phyloP scores from a whole-genome alignment of 2,888 invertebrate species.

The Notodonta dromedarius region DNA sequence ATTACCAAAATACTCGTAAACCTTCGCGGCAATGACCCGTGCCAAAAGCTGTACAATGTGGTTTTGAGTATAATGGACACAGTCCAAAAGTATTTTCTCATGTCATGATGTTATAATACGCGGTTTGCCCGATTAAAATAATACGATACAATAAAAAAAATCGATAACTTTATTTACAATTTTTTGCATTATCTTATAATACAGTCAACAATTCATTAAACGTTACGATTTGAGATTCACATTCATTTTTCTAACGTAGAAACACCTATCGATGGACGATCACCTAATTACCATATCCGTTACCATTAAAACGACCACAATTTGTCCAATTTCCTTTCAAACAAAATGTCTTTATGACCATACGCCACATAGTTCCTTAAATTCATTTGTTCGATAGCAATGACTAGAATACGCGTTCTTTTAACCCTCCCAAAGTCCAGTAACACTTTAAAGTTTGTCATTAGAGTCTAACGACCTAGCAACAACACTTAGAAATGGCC shows the following conservation, averaged over 20 bases:
- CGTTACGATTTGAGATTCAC: conserved; percentile 77
- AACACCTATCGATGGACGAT: conserved; percentile 73
- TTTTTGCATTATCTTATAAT: conserved; percentile 81
- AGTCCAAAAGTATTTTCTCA: conserved; percentile 69
- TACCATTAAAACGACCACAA: conserved; percentile 48
- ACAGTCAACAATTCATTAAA: conserved; percentile 81
- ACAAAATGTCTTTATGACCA: conserved; percentile 22
- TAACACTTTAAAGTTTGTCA: too few species aligned
- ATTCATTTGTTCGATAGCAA: neutral
- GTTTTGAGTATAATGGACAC: conserved; percentile 72
- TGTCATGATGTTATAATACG: conserved; percentile 44
- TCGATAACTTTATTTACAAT: conserved; percentile 83
- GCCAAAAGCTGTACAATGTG: conserved; percentile 66
- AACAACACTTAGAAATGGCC: too few species aligned
- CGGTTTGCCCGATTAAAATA: conserved; percentile 28
- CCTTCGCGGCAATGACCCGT: conserved; percentile 55
- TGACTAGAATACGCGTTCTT: neutral
- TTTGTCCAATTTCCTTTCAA: conserved; percentile 37
- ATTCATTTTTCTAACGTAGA: conserved; percentile 80
- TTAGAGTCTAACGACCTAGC: too few species aligned
- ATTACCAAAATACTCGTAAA: conserved; percentile 52
- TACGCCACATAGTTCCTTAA: conserved; percentile 10
- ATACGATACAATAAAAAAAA: conserved; percentile 60
- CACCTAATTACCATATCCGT: conserved; percentile 60
- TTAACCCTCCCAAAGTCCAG: too few species aligned